Evolutionary conservation across 2,113 vertebrate genomes (phyloP).

Genomic region (Synodontis membranacea): DNA sequence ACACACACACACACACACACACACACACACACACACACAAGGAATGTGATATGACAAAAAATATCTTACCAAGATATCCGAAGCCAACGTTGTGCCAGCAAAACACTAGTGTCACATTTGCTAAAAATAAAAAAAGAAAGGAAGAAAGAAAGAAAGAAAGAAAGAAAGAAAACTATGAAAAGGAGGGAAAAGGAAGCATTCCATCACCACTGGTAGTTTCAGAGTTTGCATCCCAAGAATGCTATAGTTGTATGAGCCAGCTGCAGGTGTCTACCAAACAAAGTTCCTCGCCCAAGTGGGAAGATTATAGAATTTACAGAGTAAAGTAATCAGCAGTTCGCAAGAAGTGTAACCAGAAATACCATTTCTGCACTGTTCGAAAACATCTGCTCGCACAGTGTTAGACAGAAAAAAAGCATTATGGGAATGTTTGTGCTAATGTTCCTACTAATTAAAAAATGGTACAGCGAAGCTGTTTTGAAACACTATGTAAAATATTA

Average conservation of each 20-base stretch:
- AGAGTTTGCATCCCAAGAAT: neutral
- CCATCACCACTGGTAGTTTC: neutral
- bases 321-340: neutral
- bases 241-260: neutral
- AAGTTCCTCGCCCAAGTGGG: neutral
- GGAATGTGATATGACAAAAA: neutral
- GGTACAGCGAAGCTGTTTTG: neutral
- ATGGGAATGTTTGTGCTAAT: conserved; percentile 19
- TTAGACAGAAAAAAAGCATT: neutral
- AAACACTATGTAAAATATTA: neutral
- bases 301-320: neutral
- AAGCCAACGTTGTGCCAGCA: neutral
- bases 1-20: conserved; percentile 31
- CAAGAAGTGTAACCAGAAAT: neutral
- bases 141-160: neutral
- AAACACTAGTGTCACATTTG: neutral
- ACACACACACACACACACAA: conserved; percentile 24
- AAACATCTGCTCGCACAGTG: conserved; percentile 4
- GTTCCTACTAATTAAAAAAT: neutral
- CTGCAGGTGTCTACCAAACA: neutral
- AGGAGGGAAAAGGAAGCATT: neutral
- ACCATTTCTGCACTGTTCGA: neutral
- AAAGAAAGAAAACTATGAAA: neutral
- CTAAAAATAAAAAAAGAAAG: too few relatives aligned
- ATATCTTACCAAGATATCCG: neutral